A percentile compares a stretch with the other conserved stretches of the same genome.
Conservation (phyloP, 2,113 vertebrate genomes). For the Zosterops pallidus region DNA sequence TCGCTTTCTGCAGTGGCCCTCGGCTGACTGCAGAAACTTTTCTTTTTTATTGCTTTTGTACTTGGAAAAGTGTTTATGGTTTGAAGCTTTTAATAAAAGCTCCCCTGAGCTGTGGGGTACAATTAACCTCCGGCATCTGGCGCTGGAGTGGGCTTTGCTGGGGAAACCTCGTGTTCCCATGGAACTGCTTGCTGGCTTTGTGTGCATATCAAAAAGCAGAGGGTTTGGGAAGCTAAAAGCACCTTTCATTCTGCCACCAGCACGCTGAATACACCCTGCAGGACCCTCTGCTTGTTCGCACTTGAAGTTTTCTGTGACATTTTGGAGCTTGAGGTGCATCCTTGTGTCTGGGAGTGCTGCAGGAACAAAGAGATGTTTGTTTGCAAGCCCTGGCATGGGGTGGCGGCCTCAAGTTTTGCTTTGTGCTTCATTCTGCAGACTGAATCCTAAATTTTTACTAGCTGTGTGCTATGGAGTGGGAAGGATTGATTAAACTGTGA, state of each 20-base stretch:
- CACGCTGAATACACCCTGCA: fast-evolving
- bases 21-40: neutral
- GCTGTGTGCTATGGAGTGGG: neutral
- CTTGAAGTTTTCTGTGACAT: neutral
- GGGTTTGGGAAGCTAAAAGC: neutral
- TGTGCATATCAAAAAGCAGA: neutral
- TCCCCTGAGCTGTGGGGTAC: neutral
- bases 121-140: neutral
- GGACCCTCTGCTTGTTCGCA: neutral
- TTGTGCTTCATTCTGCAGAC: neutral
- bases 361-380: neutral
- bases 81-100: neutral
- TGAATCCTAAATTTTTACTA: neutral
- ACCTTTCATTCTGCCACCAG: neutral
- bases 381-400: neutral
- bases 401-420: neutral
- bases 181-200: neutral
- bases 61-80: neutral
- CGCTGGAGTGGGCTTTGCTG: neutral
- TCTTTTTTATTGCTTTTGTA: neutral
- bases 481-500: neutral
- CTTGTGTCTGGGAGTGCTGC: neutral
- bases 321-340: neutral
- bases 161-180: neutral
- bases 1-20: neutral